These are phyloP conservation scores for Florisuga fusca DNA, from an alignment of 2,797 vertebrate species.

Conservation along the genomic window DNA sequence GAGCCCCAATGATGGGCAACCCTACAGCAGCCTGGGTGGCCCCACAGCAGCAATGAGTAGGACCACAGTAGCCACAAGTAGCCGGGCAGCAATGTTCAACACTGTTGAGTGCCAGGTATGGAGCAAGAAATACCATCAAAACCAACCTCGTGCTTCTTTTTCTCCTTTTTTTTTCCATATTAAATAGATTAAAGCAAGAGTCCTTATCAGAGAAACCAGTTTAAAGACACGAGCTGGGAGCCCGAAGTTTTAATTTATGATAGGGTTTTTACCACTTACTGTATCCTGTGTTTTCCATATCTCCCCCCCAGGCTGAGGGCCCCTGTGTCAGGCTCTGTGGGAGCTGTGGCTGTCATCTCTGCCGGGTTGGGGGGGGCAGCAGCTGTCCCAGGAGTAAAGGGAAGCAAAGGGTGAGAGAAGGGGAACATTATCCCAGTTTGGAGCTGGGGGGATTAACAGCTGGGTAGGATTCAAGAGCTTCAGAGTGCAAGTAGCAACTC, in stretches of 20 bases:
- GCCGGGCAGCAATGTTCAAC: too few relatives aligned
- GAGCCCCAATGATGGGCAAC: too few relatives aligned
- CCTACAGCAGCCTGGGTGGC: too few relatives aligned
- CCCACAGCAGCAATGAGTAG: too few relatives aligned
- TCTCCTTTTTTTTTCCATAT: background rate
- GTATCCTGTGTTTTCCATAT: background rate
- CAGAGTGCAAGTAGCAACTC: fast-evolving
- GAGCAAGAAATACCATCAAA: background rate
- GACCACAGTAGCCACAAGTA: too few relatives aligned
- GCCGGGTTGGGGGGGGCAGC: too few relatives aligned
- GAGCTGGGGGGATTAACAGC: background rate
- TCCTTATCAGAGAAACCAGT: background rate
- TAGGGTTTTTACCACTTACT: background rate
- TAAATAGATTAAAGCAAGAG: background rate
- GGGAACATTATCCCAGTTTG: background rate
- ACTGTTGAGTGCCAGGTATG: background rate
- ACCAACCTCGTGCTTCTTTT: fast-evolving
- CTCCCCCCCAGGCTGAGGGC: background rate
- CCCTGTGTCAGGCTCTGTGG: background rate
- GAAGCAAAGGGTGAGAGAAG: background rate
- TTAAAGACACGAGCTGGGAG: background rate
- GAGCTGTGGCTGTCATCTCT: background rate
- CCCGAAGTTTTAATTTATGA: background rate
- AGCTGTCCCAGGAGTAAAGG: background rate
- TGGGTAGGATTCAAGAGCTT: background rate